Conservation (phyloP, 2,797 vertebrate species). For the Lepilemur septentrionalis region DNA sequence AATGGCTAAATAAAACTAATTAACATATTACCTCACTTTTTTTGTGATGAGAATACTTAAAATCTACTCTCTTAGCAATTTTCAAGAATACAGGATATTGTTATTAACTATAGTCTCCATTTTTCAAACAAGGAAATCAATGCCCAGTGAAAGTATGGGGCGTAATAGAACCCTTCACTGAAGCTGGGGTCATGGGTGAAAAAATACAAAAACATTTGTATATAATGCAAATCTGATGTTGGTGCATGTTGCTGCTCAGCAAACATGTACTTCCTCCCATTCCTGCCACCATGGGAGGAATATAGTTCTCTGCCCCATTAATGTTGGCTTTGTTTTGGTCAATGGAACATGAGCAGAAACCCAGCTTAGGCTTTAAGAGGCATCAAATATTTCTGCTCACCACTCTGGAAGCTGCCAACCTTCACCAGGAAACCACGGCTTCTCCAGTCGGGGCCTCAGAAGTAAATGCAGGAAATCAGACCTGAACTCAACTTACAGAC, state of each 20-base stretch:
- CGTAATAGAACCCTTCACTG: not conserved
- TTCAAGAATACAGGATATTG: not conserved
- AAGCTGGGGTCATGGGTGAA: not conserved
- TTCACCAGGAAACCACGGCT: not conserved
- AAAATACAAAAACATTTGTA: not conserved
- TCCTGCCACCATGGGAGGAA: not conserved
- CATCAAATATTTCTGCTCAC: not conserved
- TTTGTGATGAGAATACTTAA: too few species aligned
- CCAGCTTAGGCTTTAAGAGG: not conserved
- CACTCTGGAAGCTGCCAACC: not conserved
- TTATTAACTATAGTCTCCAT: not conserved
- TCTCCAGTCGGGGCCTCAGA: not conserved
- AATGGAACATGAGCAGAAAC: not conserved
- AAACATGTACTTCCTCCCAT: not conserved
- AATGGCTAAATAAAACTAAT: not conserved
- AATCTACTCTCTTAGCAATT: not conserved
- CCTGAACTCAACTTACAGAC: not conserved
- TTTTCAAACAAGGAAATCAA: conserved; percentile 5
- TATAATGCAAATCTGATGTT: not conserved
- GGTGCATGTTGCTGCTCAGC: not conserved
- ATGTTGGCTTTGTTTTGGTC: not conserved
- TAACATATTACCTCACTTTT: not conserved
- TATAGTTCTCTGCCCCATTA: not conserved
- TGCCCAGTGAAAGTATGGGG: not conserved
- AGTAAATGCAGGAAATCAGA: not conserved